Percentiles rank a stretch among this genome's conserved stretches.
These are phyloP conservation scores for Idris sp. DNA, from an alignment of 1,140 invertebrate species.

Conservation along the genomic window DNA sequence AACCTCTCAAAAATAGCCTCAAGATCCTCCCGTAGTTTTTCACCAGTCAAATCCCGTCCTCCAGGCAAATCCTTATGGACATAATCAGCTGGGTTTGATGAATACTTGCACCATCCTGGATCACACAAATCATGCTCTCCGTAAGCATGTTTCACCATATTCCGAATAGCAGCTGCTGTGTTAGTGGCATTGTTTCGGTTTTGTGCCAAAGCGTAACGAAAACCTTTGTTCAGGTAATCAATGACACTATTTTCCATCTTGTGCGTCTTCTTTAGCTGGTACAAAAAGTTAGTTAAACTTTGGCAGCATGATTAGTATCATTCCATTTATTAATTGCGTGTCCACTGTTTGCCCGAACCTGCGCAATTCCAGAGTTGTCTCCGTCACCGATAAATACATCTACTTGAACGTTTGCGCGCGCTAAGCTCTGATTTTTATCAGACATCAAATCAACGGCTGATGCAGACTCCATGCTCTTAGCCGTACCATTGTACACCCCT, in stretches of 20 bases:
- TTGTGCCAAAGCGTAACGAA: slow-evolving; percentile 3
- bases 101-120: slow-evolving; percentile 1
- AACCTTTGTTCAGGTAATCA: slow-evolving; percentile 5
- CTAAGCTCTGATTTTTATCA: slow-evolving; percentile 2
- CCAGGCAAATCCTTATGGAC: neutral
- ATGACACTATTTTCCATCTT: slow-evolving; percentile 2
- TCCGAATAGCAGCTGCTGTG: neutral
- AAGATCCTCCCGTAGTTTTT: neutral
- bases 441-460: slow-evolving; percentile 8
- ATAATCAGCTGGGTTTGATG: neutral
- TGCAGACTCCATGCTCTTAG: slow-evolving; percentile 17
- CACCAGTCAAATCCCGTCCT: neutral
- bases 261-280: neutral
- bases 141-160: slow-evolving; percentile 8
- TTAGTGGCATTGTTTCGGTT: neutral
- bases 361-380: neutral
- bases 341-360: neutral
- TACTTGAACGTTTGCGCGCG: neutral
- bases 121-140: slow-evolving; percentile 1
- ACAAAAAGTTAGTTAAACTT: slow-evolving; percentile 5
- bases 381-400: neutral
- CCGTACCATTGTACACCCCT: slow-evolving; percentile 4
- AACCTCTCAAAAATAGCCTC: slow-evolving; percentile 11
- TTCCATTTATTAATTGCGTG: slow-evolving; percentile 1
- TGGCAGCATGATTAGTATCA: slow-evolving; percentile 1